Percentiles rank a stretch among this genome's conserved stretches.
These are phyloP conservation scores for Patella caerulea DNA, from an alignment of 2,888 invertebrate species.

Conservation along the genomic window DNA sequence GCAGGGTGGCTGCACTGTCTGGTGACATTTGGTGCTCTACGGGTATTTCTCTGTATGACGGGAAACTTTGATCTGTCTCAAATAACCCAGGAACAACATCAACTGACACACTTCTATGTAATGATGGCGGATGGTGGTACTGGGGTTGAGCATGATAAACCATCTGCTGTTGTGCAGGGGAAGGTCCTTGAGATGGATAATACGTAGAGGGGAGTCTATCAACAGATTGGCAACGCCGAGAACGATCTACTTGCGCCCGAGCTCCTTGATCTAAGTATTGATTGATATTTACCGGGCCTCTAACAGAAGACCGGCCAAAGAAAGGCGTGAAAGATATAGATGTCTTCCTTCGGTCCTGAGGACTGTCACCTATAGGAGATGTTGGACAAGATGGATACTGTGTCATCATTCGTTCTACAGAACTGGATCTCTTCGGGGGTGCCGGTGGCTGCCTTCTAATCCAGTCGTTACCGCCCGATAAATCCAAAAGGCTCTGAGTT, in stretches of 20 bases:
- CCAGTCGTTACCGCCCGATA: background rate
- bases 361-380: no score
- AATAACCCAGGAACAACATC: background rate
- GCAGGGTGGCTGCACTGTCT: background rate
- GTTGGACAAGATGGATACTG: background rate
- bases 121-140: background rate
- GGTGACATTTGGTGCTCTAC: background rate
- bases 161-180: background rate
- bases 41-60: background rate
- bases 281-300: background rate
- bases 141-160: background rate
- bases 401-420: background rate
- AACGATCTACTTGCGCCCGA: background rate
- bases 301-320: background rate
- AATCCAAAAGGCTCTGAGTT: background rate
- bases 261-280: background rate
- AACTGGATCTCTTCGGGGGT: background rate
- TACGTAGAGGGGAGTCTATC: background rate
- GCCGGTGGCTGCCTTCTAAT: background rate
- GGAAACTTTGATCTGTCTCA: background rate
- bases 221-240: background rate
- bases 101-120: conserved; percentile 1
- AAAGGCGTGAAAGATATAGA: background rate
- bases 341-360: background rate
- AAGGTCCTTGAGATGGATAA: background rate